These are phyloP conservation scores for Drosophila longiperda DNA, from an alignment of 2,888 invertebrate genomes.

Conservation along the genomic window DNA sequence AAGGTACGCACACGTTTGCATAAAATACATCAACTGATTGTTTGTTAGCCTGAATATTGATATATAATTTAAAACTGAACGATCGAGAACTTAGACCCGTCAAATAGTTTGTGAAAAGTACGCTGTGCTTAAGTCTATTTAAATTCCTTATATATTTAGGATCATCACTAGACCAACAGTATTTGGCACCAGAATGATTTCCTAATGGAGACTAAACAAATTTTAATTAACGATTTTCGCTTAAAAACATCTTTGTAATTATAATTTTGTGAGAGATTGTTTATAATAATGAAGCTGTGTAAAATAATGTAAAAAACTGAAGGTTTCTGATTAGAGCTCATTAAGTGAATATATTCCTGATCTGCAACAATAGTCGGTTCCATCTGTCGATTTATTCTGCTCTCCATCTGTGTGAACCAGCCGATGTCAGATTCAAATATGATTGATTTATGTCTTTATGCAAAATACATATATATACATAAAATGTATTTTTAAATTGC, in stretches of 20 bases:
- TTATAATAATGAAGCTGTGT: background rate
- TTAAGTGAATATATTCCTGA: background rate
- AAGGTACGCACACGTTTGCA: conserved; percentile 7
- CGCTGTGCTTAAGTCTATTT: background rate
- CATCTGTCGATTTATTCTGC: background rate
- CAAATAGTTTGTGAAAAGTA: background rate
- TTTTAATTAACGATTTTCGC: background rate
- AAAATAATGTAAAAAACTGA: background rate
- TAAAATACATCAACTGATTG: conserved; percentile 25
- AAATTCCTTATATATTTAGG: too few species aligned
- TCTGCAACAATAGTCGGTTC: background rate
- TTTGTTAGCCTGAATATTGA: conserved; percentile 9
- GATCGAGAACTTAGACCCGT: background rate
- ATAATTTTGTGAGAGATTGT: background rate
- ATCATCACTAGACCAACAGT: too few species aligned
- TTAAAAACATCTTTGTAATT: background rate
- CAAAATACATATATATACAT: too few species aligned
- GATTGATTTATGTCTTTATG: background rate
- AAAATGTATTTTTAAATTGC: background rate
- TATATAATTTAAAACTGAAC: conserved; percentile 28
- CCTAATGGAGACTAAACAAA: background rate
- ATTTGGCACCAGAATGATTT: background rate
- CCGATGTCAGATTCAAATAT: background rate
- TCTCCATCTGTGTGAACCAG: background rate
- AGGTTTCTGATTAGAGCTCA: background rate